Conservation (phyloP, 1,140 invertebrate genomes). For the Andricus grossulariae region DNA sequence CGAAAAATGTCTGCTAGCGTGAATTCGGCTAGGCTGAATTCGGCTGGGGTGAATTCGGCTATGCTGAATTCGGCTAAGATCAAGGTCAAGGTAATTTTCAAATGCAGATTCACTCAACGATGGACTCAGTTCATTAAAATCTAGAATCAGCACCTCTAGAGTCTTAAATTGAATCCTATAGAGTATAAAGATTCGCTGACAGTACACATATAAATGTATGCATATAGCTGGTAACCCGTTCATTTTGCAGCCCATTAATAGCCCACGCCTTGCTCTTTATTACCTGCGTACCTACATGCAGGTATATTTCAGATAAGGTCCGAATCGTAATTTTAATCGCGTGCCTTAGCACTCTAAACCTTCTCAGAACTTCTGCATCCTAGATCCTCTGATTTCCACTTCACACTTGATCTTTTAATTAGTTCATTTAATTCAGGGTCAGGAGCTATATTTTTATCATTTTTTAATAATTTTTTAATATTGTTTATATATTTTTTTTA, state of each 20-base stretch:
- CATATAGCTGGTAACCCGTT: not conserved
- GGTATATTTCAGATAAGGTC: conserved; percentile 21
- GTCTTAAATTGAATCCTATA: not conserved
- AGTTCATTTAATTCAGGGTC: conserved; percentile 4
- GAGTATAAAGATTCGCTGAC: not conserved
- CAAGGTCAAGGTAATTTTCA: too few relatives aligned
- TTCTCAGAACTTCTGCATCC: conserved; percentile 13
- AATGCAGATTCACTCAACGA: not conserved
- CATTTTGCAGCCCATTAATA: conserved; percentile 27
- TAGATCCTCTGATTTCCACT: conserved; percentile 10
- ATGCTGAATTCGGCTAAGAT: too few relatives aligned
- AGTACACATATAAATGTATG: not conserved
- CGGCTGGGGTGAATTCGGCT: too few relatives aligned
- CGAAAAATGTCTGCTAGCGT: too few relatives aligned
- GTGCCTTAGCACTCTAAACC: conserved; percentile 8
- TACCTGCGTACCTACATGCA: conserved; percentile 29
- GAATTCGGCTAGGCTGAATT: too few relatives aligned
- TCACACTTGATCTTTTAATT: conserved; percentile 1
- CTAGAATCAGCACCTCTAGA: not conserved
- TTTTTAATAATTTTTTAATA: not conserved
- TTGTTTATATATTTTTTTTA: not conserved
- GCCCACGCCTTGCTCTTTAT: conserved; percentile 23
- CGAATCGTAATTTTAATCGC: conserved; percentile 26
- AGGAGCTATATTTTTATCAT: not conserved
- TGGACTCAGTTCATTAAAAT: not conserved